Evolutionary conservation across 2,888 invertebrate genomes (phyloP).

Genomic region (Thysanoteuthis rhombus): DNA sequence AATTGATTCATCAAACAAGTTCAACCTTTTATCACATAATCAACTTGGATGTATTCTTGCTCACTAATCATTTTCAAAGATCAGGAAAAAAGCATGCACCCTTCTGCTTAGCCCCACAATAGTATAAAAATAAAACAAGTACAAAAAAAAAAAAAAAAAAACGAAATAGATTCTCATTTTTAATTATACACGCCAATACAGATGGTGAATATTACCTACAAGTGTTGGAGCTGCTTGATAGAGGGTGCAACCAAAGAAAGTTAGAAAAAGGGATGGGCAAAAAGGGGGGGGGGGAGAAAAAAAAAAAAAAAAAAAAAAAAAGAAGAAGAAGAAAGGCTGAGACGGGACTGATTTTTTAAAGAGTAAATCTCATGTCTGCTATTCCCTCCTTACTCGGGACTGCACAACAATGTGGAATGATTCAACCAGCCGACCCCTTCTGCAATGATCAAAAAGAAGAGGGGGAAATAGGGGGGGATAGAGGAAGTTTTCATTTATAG

Average conservation of each 20-base stretch:
- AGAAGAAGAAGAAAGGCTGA: too few species aligned
- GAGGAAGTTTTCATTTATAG: too few species aligned
- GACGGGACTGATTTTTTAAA: too few species aligned
- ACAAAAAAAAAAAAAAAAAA: neutral
- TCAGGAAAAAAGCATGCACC: neutral
- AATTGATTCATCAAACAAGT: neutral
- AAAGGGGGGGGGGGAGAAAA: neutral
- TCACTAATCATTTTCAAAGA: neutral
- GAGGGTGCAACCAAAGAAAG: neutral
- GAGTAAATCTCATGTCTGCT: too few species aligned
- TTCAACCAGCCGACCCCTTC: too few species aligned
- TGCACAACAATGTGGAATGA: too few species aligned
- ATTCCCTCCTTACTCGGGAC: too few species aligned
- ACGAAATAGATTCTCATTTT: neutral
- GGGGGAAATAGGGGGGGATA: neutral
- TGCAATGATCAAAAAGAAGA: neutral
- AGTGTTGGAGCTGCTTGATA: neutral
- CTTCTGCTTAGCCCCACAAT: neutral
- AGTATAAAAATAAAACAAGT: neutral
- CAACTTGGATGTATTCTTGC: neutral
- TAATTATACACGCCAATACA: constrained; percentile 12
- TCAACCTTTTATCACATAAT: neutral
- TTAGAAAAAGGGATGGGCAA: neutral
- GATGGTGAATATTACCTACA: neutral
- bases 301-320: too few species aligned